Evolutionary conservation across 2,797 vertebrate species (phyloP).

Genomic region (Xenentodon cancila): DNA sequence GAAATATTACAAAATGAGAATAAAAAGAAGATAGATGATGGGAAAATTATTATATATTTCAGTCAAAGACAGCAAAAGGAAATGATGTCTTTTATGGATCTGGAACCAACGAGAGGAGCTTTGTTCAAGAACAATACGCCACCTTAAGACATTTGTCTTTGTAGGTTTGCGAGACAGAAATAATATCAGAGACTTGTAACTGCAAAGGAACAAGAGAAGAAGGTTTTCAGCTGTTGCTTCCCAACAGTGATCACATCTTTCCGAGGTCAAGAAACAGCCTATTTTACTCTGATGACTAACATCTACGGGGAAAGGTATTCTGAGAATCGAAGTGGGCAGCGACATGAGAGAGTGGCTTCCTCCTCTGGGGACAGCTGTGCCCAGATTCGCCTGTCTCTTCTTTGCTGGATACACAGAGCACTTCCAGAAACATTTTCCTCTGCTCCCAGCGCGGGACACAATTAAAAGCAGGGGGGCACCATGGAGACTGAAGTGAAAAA

Average conservation of each 20-base stretch:
- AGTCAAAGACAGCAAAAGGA: constrained; percentile 18
- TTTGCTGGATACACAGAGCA: constrained; percentile 42
- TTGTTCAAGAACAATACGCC: constrained; percentile 17
- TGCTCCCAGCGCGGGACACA: constrained; percentile 69
- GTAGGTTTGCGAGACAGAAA: constrained; percentile 18
- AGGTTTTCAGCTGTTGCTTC: constrained; percentile 23
- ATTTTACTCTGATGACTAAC: constrained; percentile 62
- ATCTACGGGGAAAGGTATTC: constrained; percentile 66
- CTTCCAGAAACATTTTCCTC: constrained; percentile 43
- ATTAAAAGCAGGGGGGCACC: constrained; percentile 67
- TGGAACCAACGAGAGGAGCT: constrained; percentile 19
- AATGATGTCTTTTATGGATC: constrained; percentile 37
- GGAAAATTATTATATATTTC: constrained; percentile 8
- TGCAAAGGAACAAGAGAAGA: constrained; percentile 2
- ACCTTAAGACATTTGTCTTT: constrained; percentile 4
- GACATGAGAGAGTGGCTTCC: constrained; percentile 66
- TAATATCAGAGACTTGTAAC: not conserved
- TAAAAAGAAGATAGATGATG: constrained; percentile 40
- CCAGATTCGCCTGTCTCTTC: constrained; percentile 73
- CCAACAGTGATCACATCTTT: constrained; percentile 32
- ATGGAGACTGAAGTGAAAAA: constrained; percentile 65
- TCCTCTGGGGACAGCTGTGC: constrained; percentile 64
- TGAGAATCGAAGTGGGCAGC: constrained; percentile 69
- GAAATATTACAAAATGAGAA: constrained; percentile 65
- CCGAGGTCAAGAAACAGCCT: constrained; percentile 44